Base-by-base conservation (phyloP, 2,888 invertebrate genomes). In the Cryptocephalus moraei region DNA sequence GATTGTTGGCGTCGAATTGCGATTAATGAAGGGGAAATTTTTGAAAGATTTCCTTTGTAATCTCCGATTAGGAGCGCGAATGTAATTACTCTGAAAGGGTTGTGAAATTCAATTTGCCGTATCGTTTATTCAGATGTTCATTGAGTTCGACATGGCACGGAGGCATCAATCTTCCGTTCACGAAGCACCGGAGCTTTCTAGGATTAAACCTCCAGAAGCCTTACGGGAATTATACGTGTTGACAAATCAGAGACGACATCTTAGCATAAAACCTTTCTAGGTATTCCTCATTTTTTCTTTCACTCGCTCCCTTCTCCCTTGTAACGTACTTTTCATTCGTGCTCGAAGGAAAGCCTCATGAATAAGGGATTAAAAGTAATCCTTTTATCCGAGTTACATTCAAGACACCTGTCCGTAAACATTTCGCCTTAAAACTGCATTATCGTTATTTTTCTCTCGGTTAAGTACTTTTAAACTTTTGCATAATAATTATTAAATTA, bases 231-330 rank as follows among this genome's bases (percentile, higher is more conserved):
- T 33, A 45, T 48, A 49, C 49, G 49, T 49, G 49, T 49, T 46
- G 49, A 49, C 49, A 49, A 49, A 49, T 49, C 43, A 49, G 46
- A 49, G 39, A 42, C 49, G 43, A 36, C 49, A 45, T 45, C 49
- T 49, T 49, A 49, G 41, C 47, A 46, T 41, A 46, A 49, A 46
- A 46, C 46, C 41, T 46, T 46, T 49, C 45, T 49, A 22, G 22
- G 22, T 22, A 22, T 2, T 22, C 22, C 46, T 44, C 43, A 33
- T 38, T 43, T 47, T 43, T 47, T 43, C 33, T 14, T 32, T 33
- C 22, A 40, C 40, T 22, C 22, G 22, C 6, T 22, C 22, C 22
- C 22, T 22, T 22, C 22, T 22, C 22, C 6, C 22, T 22, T 22
- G 22, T 22, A n/a, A 22, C 22, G 22, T 22, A 22, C 22, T 22